Evolutionary conservation across 2,888 invertebrate species (phyloP).

Genomic region (Electrophaes corylata): DNA sequence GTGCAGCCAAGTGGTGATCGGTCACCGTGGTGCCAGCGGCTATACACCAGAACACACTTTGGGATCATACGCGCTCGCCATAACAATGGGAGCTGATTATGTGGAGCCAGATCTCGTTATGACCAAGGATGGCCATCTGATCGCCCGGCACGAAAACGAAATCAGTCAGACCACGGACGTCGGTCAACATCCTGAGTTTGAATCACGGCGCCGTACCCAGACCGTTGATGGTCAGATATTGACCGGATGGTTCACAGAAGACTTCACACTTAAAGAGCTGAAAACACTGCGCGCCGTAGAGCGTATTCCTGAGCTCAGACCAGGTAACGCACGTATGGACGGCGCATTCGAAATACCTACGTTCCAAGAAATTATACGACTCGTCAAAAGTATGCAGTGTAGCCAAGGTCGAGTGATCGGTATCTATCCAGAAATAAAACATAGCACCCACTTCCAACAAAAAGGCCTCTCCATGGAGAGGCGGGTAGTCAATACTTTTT

Average conservation of each 20-base stretch:
- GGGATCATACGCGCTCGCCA: conserved; percentile 71
- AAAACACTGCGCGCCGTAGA: conserved; percentile 68
- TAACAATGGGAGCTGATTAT: conserved; percentile 74
- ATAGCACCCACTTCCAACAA: conserved; percentile 63
- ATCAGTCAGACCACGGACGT: conserved; percentile 67
- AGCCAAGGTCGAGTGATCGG: conserved; percentile 68
- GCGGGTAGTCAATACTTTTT: conserved; percentile 60
- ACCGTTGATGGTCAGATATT: conserved; percentile 57
- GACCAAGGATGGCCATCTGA: conserved; percentile 66
- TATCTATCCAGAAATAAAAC: conserved; percentile 75
- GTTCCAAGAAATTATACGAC: conserved; percentile 71
- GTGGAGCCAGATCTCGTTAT: conserved; percentile 76
- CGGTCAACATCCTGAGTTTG: conserved; percentile 59
- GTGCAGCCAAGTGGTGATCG: conserved; percentile 40
- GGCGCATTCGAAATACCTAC: conserved; percentile 65
- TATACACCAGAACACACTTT: conserved; percentile 73
- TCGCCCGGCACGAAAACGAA: conserved; percentile 74
- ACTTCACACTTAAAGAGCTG: conserved; percentile 72
- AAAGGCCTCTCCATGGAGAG: conserved; percentile 67
- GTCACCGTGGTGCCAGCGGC: conserved; percentile 37
- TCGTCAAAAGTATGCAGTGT: conserved; percentile 63
- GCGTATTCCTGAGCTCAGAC: conserved; percentile 63
- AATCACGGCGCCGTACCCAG: conserved; percentile 59
- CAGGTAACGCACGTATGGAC: conserved; percentile 70
- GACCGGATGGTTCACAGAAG: conserved; percentile 75